phyloP scores from a whole-genome alignment of 2,797 vertebrate genomes.

The Neosalanx taihuensis region DNA sequence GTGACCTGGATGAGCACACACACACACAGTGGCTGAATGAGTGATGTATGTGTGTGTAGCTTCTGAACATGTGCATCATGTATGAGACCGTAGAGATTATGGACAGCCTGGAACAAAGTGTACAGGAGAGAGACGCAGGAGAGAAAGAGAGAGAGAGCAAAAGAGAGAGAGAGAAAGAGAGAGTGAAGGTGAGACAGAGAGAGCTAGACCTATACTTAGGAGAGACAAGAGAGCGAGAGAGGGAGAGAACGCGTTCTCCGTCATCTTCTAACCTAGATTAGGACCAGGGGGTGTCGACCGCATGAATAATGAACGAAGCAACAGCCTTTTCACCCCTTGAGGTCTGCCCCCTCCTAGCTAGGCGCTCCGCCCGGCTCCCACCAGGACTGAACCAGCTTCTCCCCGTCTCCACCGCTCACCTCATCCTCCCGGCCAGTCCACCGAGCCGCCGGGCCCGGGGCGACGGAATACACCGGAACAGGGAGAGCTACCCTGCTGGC shows the following conservation, averaged over 20 bases:
- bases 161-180: constrained; percentile 5
- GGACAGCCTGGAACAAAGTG: not conserved
- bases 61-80: constrained; percentile 57
- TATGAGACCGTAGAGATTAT: constrained; percentile 30
- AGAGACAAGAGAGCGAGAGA: no score
- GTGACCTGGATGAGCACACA: constrained; percentile 47
- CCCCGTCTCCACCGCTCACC: constrained; percentile 26
- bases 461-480: constrained; percentile 18
- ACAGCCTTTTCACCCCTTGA: constrained; percentile 35
- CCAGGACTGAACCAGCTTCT: constrained; percentile 19
- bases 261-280: constrained; percentile 69
- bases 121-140: not conserved
- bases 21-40: constrained; percentile 29
- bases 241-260: no score
- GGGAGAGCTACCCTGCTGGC: constrained; percentile 14
- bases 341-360: constrained; percentile 30
- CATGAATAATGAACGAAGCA: constrained; percentile 70
- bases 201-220: no score
- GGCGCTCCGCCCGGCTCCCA: constrained; percentile 21
- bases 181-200: constrained; percentile 22
- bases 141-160: constrained; percentile 14
- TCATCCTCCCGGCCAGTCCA: constrained; percentile 19
- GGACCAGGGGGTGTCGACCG: constrained; percentile 52
- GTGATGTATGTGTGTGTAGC: constrained; percentile 53
- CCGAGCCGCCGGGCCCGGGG: not conserved